phyloP scores from a whole-genome alignment of 2,888 invertebrate species.

The Platerodrilus igneus region DNA sequence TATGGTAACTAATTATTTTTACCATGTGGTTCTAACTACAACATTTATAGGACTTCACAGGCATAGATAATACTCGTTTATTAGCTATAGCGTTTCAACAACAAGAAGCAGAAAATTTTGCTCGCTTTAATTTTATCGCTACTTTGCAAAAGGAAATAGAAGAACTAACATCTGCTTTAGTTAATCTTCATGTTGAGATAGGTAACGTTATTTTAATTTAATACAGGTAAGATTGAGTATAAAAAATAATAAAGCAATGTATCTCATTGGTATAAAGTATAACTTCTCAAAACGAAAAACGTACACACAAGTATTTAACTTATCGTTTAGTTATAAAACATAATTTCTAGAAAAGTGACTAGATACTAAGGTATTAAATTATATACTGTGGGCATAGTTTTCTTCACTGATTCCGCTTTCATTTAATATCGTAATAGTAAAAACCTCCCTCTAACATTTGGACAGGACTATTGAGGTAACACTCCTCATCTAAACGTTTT shows the following conservation, averaged over 20 bases:
- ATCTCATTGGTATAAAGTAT: constrained; percentile 11
- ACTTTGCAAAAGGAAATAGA: constrained; percentile 83
- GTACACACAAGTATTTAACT: too few relatives aligned
- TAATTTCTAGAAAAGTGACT: too few relatives aligned
- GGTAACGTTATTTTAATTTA: constrained; percentile 7
- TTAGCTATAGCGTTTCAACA: constrained; percentile 72
- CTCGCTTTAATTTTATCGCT: constrained; percentile 85
- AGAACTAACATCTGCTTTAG: constrained; percentile 63
- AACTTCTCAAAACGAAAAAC: too few relatives aligned
- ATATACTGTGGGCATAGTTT: too few relatives aligned
- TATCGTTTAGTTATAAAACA: too few relatives aligned
- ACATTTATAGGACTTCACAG: constrained; percentile 52
- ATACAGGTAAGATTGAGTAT: neutral
- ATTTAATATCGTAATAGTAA: too few relatives aligned
- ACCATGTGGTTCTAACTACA: constrained; percentile 10
- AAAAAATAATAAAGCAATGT: too few relatives aligned
- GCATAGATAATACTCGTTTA: constrained; percentile 62
- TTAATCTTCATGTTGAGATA: constrained; percentile 49
- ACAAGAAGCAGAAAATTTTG: constrained; percentile 87
- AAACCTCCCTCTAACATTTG: too few relatives aligned
- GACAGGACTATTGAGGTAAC: too few relatives aligned
- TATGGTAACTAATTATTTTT: constrained; percentile 45
- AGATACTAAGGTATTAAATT: too few relatives aligned
- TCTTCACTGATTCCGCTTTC: too few relatives aligned
- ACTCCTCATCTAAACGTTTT: too few relatives aligned